Percentiles rank a stretch among this genome's conserved stretches.
Evolutionary conservation across 2,797 vertebrate species (phyloP).

Genomic region (Phrynocephalus forsythii): DNA sequence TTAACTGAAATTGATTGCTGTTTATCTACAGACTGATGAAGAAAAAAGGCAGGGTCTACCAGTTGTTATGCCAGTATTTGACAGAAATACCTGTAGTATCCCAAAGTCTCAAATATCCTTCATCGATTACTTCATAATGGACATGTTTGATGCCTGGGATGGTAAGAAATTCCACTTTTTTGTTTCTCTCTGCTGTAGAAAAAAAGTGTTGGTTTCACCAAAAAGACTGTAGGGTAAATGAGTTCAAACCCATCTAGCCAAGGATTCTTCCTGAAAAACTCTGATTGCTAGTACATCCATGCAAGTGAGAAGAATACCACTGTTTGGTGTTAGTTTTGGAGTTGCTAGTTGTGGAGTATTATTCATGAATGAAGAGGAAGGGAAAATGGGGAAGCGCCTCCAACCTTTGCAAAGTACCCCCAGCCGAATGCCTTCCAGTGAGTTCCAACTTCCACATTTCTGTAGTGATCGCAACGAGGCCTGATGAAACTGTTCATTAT

Average conservation of each 20-base stretch:
- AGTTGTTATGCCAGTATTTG: constrained; percentile 86
- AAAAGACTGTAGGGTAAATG: not conserved
- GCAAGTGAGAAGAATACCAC: not conserved
- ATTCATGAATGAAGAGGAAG: not conserved
- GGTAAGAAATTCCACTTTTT: constrained; percentile 74
- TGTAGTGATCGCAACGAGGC: too few species aligned
- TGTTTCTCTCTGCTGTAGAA: constrained; percentile 31
- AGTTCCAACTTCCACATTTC: too few species aligned
- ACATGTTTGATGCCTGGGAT: constrained; percentile 87
- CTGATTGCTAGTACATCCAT: not conserved
- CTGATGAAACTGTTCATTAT: not conserved
- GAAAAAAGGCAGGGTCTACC: constrained; percentile 84
- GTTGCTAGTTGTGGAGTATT: not conserved
- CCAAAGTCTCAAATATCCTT: constrained; percentile 87
- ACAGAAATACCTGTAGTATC: constrained; percentile 84
- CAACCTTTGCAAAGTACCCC: not conserved
- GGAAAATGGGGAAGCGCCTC: not conserved
- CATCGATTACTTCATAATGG: constrained; percentile 86
- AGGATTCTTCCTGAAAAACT: not conserved
- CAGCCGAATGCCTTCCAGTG: not conserved
- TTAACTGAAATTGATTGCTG: constrained; percentile 54
- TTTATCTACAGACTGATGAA: constrained; percentile 82
- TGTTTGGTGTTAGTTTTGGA: not conserved
- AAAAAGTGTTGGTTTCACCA: not conserved
- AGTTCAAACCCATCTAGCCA: not conserved